Base-by-base conservation (phyloP, 2,797 vertebrate genomes). In the Passerculus sandwichensis region DNA sequence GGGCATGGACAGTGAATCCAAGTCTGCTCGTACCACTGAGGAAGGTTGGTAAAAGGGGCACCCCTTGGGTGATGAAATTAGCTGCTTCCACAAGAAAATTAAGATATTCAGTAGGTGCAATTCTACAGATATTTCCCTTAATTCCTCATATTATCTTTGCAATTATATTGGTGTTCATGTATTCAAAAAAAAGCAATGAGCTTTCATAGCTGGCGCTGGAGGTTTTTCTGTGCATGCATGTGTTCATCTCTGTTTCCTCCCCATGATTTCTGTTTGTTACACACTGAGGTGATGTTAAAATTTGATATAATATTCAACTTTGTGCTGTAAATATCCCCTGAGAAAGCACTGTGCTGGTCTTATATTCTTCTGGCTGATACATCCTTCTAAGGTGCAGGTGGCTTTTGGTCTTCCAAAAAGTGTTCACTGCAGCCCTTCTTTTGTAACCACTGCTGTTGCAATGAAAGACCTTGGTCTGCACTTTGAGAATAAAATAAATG, bases 1-100 rank as follows among this genome's bases (percentile, higher is more conserved):
- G 92, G 99, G 99, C 89, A 99, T 99, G 98, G 99, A 99, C 97
- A 99, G 99, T 45, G 99, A 99, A 89, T 98, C 99, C 50, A 99
- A 99, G 97, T 98, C 98, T 4, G 98, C 98, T 9, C 98, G 99
- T 81, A 99, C 99, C 26, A 98, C 98, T 1, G 99, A 99, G 78
- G 99, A 99, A 99, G 99, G 99, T 99, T 91, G 97, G 97, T 90
- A 27, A 69, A 56, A 70, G 34, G 47, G 11, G 51, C 50, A 38
- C 59, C 51, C 69, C 62, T 44, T 64, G 15, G 18, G 16, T 82
- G 53, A 70, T 70, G 79, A 84, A 91, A 34, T 83, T 57, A 84
- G 50, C 47, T 51, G 25, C 13, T 79, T 93, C 70, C 26, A 13
- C 15, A 11, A 72, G 36, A 84, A 88, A 94, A 66, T 69, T 25